Evolutionary conservation across 2,113 vertebrate species (phyloP).

Genomic region (Pygoscelis adeliae): DNA sequence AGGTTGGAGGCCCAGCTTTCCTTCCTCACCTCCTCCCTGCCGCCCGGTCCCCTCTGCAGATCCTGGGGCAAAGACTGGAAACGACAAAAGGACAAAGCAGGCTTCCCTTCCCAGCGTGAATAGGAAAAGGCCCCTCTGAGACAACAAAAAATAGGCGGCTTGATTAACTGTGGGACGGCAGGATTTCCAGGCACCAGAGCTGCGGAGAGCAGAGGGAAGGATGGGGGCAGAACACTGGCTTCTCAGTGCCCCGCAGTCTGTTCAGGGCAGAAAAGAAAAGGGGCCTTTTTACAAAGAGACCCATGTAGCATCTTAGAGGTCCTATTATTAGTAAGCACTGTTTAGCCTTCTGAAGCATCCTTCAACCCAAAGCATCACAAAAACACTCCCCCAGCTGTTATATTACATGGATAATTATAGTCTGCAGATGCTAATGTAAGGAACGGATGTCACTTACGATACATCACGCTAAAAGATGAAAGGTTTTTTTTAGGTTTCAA

Average conservation of each 20-base stretch:
- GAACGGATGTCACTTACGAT: background rate
- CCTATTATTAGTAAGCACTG: conserved; percentile 34
- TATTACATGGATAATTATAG: conserved; percentile 40
- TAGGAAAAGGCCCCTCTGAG: background rate
- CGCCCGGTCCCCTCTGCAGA: background rate
- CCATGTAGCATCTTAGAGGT: background rate
- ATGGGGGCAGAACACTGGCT: background rate
- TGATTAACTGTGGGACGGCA: background rate
- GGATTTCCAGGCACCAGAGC: background rate
- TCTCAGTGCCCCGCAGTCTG: rapidly evolving
- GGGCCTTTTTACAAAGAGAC: background rate
- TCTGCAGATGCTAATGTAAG: conserved; percentile 31
- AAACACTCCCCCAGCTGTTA: conserved; percentile 1
- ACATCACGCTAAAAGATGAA: conserved; percentile 7
- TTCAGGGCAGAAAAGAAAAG: background rate
- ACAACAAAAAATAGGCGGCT: background rate
- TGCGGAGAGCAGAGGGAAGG: background rate
- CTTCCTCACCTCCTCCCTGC: background rate
- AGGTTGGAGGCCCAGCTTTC: background rate
- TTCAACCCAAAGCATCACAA: background rate
- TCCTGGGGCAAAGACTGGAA: background rate
- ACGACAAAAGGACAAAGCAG: background rate
- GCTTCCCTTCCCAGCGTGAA: background rate
- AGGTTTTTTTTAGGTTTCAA: background rate
- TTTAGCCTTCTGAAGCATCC: conserved; percentile 34